A percentile compares a stretch with the other conserved stretches of the same genome.
Evolutionary conservation across 2,888 invertebrate species (phyloP).

Genomic region (Bugulina stolonifera): DNA sequence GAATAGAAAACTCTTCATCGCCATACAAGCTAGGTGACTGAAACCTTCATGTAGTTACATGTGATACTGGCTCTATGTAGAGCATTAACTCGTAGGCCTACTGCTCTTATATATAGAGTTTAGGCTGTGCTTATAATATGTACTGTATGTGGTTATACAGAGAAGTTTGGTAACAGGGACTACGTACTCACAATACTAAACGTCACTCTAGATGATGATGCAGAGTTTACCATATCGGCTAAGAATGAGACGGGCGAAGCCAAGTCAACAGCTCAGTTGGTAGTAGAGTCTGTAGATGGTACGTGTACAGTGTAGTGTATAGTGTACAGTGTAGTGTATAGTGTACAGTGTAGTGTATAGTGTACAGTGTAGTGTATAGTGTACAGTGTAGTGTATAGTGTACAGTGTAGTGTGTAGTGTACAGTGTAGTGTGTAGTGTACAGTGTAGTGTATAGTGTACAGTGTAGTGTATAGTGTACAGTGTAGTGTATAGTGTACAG

Average conservation of each 20-base stretch:
- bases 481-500: not conserved
- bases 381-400: not conserved
- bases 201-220: constrained; percentile 47
- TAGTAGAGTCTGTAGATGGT: constrained; percentile 39
- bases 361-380: not conserved
- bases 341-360: not conserved
- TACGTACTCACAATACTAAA: constrained; percentile 43
- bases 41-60: not conserved
- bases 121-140: not conserved
- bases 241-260: constrained; percentile 44
- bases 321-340: not conserved
- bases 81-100: too few relatives aligned
- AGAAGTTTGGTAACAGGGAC: constrained; percentile 48
- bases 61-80: too few relatives aligned
- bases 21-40: constrained; percentile 40
- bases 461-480: not conserved
- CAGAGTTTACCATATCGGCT: constrained; percentile 46
- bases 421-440: not conserved
- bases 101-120: too few relatives aligned
- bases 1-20: constrained; percentile 33
- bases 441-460: not conserved
- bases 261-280: constrained; percentile 40
- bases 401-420: not conserved
- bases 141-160: constrained; percentile 33
- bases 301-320: not conserved